Base-by-base conservation (phyloP, 2,888 invertebrate species). In the Ectemnius cavifrons region DNA sequence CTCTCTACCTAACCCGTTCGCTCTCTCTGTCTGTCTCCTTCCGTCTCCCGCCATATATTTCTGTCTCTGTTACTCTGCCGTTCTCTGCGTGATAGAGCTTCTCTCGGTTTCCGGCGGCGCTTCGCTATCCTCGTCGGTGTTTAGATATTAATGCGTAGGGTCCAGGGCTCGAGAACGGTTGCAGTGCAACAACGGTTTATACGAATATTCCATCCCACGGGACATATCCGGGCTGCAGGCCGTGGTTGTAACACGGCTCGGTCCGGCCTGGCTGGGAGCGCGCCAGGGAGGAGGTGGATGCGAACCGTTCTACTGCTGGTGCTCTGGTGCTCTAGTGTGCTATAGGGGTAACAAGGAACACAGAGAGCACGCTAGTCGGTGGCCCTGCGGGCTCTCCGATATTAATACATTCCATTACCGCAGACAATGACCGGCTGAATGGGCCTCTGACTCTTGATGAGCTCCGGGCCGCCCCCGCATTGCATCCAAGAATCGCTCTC, bases 361-460 rank as follows among this genome's bases (percentile, higher is more conserved):
- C 28, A 37, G 60, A 37, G 60, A 16, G 52, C 14, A 16, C 0
- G 52, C n/a, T 13, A 13, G 8, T 73, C 78, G 81, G 71, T 83
- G 75, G 78, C 82, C 81, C 84, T 85, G 80, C 84, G 79, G 73
- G 81, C 84, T 79, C 87, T 90, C 86, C 84, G 88, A 89, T 90
- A 90, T 90, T 90, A 90, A 90, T 90, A 90, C 89, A 90, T 90
- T 90, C 90, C 90, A 90, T 90, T 90, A 90, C 88, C 87, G 88
- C 86, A 86, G 88, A 89, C 89, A 89, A 89, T 89, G 89, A 88
- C 88, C 86, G 88, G 85, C 86, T 87, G 88, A 89, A 89, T 89
- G 88, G 87, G 86, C 88, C 88, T 88, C 85, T 84, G 83, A 85
- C 86, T 86, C 87, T 86, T 87, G 88, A 89, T 89, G 89, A 89